These are phyloP conservation scores for Lithosia quadra DNA, from an alignment of 2,888 invertebrate genomes.

Conservation along the genomic window DNA sequence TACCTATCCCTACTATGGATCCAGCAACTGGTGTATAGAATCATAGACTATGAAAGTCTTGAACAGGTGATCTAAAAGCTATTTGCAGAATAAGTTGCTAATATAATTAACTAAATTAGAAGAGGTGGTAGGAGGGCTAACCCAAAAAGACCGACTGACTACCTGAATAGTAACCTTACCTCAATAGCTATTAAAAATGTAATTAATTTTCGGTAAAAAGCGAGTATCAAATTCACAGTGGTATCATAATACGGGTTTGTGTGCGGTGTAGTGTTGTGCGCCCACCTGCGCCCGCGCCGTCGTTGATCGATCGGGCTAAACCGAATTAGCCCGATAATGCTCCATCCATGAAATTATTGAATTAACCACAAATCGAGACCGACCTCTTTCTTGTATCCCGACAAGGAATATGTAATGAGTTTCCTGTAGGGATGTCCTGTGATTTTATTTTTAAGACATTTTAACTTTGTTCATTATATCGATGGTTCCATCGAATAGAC, in stretches of 20 bases:
- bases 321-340: slow-evolving; percentile 73
- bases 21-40: background rate
- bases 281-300: slow-evolving; percentile 74
- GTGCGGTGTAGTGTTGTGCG: slow-evolving; percentile 46
- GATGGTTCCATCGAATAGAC: no score
- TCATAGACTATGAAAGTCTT: background rate
- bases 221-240: slow-evolving; percentile 33
- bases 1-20: background rate
- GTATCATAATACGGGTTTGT: slow-evolving; percentile 51
- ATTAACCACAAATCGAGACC: slow-evolving; percentile 70
- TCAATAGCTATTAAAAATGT: slow-evolving; percentile 10
- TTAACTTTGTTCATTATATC: background rate
- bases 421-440: slow-evolving; percentile 54
- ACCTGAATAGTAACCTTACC: background rate
- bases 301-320: slow-evolving; percentile 71
- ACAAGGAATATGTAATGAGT: slow-evolving; percentile 66
- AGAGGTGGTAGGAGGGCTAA: background rate
- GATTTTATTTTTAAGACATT: slow-evolving; percentile 22
- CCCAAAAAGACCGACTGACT: background rate
- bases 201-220: slow-evolving; percentile 23
- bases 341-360: slow-evolving; percentile 73
- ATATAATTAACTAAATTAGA: background rate
- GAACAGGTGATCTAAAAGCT: background rate
- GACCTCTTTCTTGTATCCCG: slow-evolving; percentile 75
- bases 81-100: background rate